Percentiles rank a stretch among this genome's conserved stretches.
These are phyloP conservation scores for Naja naja DNA, from an alignment of 2,113 vertebrate genomes.

Conservation along the genomic window DNA sequence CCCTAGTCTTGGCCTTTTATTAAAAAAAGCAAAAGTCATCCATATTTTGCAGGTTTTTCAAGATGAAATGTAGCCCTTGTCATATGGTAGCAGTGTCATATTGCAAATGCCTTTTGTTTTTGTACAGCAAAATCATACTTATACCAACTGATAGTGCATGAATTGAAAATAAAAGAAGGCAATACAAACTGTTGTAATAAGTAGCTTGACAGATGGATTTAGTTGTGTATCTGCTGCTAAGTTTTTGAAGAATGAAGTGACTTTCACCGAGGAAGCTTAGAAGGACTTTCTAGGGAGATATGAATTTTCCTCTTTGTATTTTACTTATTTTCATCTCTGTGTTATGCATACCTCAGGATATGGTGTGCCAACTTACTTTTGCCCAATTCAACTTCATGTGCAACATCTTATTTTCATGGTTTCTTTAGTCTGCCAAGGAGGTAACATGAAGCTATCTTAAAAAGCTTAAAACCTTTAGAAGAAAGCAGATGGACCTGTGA, in stretches of 20 bases:
- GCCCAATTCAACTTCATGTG: background rate
- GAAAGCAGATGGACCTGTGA: background rate
- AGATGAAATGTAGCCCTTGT: background rate
- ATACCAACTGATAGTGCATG: background rate
- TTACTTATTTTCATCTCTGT: background rate
- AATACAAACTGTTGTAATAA: conserved; percentile 5
- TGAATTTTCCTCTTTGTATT: background rate
- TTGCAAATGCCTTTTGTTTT: background rate
- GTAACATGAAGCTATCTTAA: background rate
- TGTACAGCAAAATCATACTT: background rate
- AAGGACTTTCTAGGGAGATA: background rate
- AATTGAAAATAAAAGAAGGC: background rate
- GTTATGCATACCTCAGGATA: background rate
- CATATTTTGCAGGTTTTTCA: conserved; percentile 19
- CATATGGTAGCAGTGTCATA: background rate
- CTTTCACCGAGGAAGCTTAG: background rate
- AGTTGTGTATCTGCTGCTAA: background rate
- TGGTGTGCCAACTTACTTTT: background rate
- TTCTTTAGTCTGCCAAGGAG: background rate
- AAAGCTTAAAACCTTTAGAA: background rate
- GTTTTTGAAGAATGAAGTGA: background rate
- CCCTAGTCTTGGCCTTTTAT: conserved; percentile 8
- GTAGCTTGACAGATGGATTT: background rate
- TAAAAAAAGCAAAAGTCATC: conserved; percentile 23
- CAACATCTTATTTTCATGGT: background rate